These are phyloP conservation scores for Propithecus coquereli DNA, from an alignment of 2,113 vertebrate species.

Conservation along the genomic window DNA sequence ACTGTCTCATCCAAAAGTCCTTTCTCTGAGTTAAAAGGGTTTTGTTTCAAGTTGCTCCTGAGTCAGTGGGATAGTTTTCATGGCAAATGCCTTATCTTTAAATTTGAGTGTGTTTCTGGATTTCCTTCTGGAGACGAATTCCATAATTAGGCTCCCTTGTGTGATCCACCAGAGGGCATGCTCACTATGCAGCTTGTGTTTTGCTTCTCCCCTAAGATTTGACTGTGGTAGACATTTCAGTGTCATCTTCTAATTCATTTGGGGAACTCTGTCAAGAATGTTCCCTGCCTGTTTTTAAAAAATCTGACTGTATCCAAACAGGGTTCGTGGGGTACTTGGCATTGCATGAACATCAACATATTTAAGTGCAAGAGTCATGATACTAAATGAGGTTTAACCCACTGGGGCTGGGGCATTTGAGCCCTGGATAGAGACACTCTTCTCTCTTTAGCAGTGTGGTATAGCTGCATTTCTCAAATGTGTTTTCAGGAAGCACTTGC, in stretches of 20 bases:
- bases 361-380: not conserved
- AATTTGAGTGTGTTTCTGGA: not conserved
- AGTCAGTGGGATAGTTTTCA: not conserved
- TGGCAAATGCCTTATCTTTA: not conserved
- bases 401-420: not conserved
- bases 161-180: not conserved
- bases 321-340: not conserved
- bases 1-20: not conserved
- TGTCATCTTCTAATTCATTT: slow-evolving; percentile 24
- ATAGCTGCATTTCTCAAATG: not conserved
- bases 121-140: not conserved
- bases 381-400: not conserved
- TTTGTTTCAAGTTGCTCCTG: not conserved
- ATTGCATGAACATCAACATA: not conserved
- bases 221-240: not conserved
- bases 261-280: not conserved
- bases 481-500: not conserved
- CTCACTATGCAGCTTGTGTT: not conserved
- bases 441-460: not conserved
- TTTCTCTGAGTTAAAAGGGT: not conserved
- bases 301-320: not conserved
- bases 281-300: not conserved
- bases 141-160: not conserved
- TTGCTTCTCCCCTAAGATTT: not conserved
- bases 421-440: not conserved